Percentiles rank a stretch among this genome's conserved stretches.
Conservation (phyloP, 2,113 vertebrate species). For the Phaetusa simplex region DNA sequence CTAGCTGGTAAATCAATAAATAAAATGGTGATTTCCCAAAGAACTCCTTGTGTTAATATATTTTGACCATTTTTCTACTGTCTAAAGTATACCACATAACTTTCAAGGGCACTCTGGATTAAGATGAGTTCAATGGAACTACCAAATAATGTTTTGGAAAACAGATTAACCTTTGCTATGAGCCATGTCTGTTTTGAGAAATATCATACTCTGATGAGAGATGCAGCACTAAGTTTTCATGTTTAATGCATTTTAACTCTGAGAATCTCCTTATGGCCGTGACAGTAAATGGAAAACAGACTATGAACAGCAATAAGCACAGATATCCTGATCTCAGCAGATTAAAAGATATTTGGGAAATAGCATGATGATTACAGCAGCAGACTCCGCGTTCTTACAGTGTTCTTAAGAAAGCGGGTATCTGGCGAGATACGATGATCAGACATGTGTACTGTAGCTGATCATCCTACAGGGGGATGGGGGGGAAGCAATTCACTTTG, state of each 20-base stretch:
- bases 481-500: background rate
- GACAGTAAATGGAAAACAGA: background rate
- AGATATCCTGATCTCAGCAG: background rate
- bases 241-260: background rate
- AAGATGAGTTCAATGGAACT: background rate
- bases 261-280: background rate
- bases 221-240: background rate
- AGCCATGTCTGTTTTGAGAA: background rate
- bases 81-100: background rate
- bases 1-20: background rate
- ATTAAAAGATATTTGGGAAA: background rate
- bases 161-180: constrained; percentile 5
- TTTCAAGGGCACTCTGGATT: background rate
- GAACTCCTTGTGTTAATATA: background rate
- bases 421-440: background rate
- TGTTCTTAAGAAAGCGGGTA: background rate
- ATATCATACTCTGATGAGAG: background rate
- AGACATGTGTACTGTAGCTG: background rate
- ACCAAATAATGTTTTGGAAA: constrained; percentile 18
- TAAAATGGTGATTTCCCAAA: background rate
- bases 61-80: background rate
- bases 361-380: background rate
- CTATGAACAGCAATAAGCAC: background rate
- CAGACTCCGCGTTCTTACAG: rapidly evolving
- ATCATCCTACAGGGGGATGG: background rate